phyloP scores from a whole-genome alignment of 2,797 vertebrate genomes.

The Mormyrops attenuatus region DNA sequence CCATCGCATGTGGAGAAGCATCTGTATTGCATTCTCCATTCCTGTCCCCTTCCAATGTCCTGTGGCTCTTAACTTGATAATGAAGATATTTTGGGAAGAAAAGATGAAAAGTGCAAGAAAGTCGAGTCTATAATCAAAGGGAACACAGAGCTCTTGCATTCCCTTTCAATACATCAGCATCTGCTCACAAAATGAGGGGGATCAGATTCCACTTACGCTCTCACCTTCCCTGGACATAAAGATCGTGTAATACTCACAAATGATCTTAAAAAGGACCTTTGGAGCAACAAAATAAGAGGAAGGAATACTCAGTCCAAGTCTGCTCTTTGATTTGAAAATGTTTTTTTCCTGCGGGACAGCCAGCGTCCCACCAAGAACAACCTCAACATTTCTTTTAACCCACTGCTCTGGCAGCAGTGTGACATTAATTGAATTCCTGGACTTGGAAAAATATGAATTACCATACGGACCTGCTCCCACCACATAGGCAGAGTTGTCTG shows the following conservation, averaged over 20 bases:
- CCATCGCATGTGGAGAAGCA: neutral
- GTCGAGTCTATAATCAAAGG: neutral
- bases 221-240: slow-evolving; percentile 44
- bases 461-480: slow-evolving; percentile 31
- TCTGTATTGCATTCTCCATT: neutral
- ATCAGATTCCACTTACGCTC: slow-evolving; percentile 34
- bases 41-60: neutral
- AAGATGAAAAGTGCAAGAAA: neutral
- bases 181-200: slow-evolving; percentile 56
- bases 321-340: neutral
- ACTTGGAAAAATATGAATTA: slow-evolving; percentile 42
- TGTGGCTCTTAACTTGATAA: slow-evolving; percentile 22
- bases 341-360: neutral
- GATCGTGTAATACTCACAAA: neutral
- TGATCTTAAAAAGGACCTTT: slow-evolving; percentile 14
- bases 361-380: neutral
- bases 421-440: slow-evolving; percentile 37
- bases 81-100: slow-evolving; percentile 32
- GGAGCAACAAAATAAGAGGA: neutral
- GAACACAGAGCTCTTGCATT: neutral
- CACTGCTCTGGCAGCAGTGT: slow-evolving; percentile 30
- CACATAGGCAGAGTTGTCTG: slow-evolving; percentile 41
- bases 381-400: neutral
- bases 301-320: neutral
- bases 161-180: slow-evolving; percentile 38